These are phyloP conservation scores for Todiramphus saurophagus DNA, from an alignment of 2,113 vertebrate species.

Conservation along the genomic window DNA sequence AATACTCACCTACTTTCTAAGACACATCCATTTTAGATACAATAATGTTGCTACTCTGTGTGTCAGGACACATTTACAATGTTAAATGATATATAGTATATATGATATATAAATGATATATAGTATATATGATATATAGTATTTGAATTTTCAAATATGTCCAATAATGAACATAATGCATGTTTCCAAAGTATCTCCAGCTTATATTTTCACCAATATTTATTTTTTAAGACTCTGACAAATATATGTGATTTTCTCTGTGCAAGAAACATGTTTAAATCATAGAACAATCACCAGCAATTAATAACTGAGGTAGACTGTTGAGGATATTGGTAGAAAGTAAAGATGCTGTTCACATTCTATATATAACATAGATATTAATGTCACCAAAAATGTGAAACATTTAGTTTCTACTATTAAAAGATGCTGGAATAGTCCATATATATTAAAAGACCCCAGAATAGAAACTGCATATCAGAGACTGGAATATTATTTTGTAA, in stretches of 20 bases:
- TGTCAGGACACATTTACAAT: not conserved
- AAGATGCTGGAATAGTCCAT: not conserved
- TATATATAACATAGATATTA: not conserved
- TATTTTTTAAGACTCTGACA: not conserved
- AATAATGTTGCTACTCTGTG: not conserved
- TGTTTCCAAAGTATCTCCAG: not conserved
- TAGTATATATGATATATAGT: not conserved
- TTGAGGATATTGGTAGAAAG: not conserved
- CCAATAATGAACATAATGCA: not conserved
- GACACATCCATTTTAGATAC: not conserved
- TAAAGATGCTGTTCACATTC: not conserved
- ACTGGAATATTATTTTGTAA: not conserved
- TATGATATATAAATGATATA: too few relatives aligned
- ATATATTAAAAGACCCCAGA: not conserved
- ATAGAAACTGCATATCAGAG: not conserved
- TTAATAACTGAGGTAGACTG: not conserved
- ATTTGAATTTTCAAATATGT: not conserved
- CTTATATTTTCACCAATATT: not conserved
- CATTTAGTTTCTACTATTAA: not conserved
- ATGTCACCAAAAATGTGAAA: not conserved
- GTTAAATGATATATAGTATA: not conserved
- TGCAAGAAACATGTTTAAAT: not conserved
- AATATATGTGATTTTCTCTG: not conserved
- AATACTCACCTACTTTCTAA: not conserved
- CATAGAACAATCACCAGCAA: not conserved